Evolutionary conservation across 2,797 vertebrate species (phyloP).

Genomic region (Rhodeus uyekii): DNA sequence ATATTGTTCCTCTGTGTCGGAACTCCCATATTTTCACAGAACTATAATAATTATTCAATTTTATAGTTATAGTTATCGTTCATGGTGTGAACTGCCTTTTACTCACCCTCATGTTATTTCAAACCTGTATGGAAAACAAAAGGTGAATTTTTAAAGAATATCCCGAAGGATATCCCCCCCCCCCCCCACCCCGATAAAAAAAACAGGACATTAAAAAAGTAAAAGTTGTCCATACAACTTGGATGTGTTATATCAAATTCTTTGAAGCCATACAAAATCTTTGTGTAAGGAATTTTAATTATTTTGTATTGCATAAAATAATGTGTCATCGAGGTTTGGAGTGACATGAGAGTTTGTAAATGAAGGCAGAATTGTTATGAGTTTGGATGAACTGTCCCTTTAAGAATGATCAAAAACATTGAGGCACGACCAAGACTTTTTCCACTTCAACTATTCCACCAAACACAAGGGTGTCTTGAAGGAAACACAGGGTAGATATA

Average conservation of each 20-base stretch:
- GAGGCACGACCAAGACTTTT: background rate
- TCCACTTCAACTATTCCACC: background rate
- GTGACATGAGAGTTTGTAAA: background rate
- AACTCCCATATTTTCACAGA: background rate
- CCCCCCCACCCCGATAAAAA: background rate
- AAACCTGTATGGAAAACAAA: background rate
- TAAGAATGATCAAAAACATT: background rate
- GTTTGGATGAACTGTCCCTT: background rate
- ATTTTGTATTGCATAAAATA: background rate
- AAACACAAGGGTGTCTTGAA: background rate
- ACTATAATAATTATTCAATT: background rate
- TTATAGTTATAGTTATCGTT: background rate
- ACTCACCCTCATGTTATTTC: background rate
- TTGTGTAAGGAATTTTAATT: too few relatives aligned
- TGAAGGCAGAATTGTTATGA: too few relatives aligned
- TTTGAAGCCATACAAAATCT: background rate
- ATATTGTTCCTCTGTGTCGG: background rate
- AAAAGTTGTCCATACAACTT: background rate
- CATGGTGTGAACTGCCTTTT: background rate
- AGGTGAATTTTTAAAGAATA: background rate
- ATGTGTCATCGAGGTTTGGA: background rate
- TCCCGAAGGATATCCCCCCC: background rate
- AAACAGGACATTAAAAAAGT: background rate
- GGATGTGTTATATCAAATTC: background rate
- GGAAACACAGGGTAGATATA: too few relatives aligned